Evolutionary conservation across 2,797 vertebrate genomes (phyloP).

Genomic region (Florisuga fusca): DNA sequence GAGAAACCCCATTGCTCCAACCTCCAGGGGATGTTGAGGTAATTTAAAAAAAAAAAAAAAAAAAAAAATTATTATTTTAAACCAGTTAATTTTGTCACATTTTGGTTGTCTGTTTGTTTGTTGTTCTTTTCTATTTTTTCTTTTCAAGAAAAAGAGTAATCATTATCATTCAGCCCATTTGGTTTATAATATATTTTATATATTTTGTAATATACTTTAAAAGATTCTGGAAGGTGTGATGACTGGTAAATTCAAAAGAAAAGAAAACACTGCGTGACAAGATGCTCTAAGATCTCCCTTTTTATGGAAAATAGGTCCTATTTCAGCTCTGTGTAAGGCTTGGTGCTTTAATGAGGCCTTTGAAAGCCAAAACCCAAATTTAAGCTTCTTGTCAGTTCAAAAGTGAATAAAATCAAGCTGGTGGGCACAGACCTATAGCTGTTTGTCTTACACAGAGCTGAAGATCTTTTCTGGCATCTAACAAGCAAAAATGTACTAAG

Average conservation of each 20-base stretch:
- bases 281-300: background rate
- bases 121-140: too few relatives aligned
- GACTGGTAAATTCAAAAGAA: background rate
- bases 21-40: background rate
- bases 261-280: background rate
- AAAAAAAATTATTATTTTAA: background rate
- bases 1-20: background rate
- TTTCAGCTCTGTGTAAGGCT: background rate
- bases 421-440: background rate
- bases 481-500: background rate
- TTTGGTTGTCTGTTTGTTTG: background rate
- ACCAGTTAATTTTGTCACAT: background rate
- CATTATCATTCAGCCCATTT: background rate
- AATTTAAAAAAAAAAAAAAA: background rate
- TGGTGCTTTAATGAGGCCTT: background rate
- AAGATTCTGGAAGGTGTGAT: background rate
- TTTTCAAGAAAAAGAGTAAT: background rate
- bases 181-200: background rate
- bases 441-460: background rate
- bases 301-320: background rate
- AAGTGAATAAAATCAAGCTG: slow-evolving; percentile 9
- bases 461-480: background rate
- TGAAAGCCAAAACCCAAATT: background rate
- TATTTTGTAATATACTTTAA: background rate
- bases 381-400: background rate